These are phyloP conservation scores for Frankliniella intonsa DNA, from an alignment of 2,888 invertebrate species.

Conservation along the genomic window DNA sequence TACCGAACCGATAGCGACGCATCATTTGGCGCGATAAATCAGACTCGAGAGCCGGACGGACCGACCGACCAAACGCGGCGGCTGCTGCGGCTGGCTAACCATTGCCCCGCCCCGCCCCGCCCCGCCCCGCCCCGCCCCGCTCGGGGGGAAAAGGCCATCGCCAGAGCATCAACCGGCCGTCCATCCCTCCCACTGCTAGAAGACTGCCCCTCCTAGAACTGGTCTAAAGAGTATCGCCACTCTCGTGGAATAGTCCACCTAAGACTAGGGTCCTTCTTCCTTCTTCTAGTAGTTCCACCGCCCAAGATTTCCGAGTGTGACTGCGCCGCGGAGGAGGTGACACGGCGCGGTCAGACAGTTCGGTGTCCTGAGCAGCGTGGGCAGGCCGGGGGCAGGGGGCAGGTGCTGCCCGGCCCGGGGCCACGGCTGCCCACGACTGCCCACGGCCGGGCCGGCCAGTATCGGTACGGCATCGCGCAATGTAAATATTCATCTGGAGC, in stretches of 20 bases:
- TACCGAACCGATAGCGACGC: neutral
- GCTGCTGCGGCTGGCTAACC: too few species aligned
- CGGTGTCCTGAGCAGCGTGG: neutral
- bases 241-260: too few species aligned
- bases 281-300: too few species aligned
- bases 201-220: too few species aligned
- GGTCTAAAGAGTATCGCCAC: too few species aligned
- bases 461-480: neutral
- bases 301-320: too few species aligned
- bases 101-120: neutral
- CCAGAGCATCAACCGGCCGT: neutral
- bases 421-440: neutral
- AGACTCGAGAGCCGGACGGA: neutral
- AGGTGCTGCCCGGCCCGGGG: neutral
- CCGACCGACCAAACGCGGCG: neutral
- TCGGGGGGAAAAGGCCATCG: neutral
- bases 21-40: slow-evolving; percentile 23
- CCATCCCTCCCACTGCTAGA: neutral
- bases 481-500: slow-evolving; percentile 21
- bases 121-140: neutral
- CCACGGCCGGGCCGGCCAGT: neutral
- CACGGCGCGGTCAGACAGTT: neutral
- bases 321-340: too few species aligned
- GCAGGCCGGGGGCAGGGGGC: neutral
- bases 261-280: too few species aligned